Conservation (phyloP, 2,888 invertebrate species). For the Pseudeuparius sepicola region DNA sequence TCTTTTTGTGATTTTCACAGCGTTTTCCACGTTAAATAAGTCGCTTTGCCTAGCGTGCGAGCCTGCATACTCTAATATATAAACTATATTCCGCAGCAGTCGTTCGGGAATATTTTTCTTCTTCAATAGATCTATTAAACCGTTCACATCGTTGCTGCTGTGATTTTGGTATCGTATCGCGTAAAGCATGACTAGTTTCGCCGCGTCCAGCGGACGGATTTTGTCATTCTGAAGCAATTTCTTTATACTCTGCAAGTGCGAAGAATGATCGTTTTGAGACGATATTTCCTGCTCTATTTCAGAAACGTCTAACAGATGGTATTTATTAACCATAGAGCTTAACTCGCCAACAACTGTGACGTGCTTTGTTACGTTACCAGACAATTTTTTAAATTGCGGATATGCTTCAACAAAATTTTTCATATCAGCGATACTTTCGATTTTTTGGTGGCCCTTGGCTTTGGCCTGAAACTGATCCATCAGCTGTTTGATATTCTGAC, state of each 20-base stretch:
- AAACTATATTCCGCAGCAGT: constrained; percentile 47
- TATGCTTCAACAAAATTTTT: constrained; percentile 97
- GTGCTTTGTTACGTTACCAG: constrained; percentile 94
- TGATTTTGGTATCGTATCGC: constrained; percentile 89
- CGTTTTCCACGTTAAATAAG: constrained; percentile 70
- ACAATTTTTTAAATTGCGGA: constrained; percentile 95
- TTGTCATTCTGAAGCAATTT: constrained; percentile 62
- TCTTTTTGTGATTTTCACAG: constrained; percentile 84
- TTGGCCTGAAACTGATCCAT: constrained; percentile 92
- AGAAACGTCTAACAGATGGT: constrained; percentile 79
- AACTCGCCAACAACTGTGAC: constrained; percentile 94
- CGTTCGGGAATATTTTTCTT: constrained; percentile 60
- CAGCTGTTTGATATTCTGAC: constrained; percentile 87
- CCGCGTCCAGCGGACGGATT: constrained; percentile 67
- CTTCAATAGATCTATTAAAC: constrained; percentile 64
- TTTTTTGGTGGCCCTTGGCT: constrained; percentile 91
- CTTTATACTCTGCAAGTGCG: constrained; percentile 68
- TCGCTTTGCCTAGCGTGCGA: constrained; percentile 72
- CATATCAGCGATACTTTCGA: constrained; percentile 98
- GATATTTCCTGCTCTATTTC: constrained; percentile 90
- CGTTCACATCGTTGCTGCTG: constrained; percentile 70
- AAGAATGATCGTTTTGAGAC: constrained; percentile 74
- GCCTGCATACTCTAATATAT: constrained; percentile 76
- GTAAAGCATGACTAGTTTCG: constrained; percentile 84
- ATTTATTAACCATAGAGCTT: constrained; percentile 68